A percentile compares a stretch with the other conserved stretches of the same genome.
Conservation (phyloP, 2,113 vertebrate genomes). For the Mohoua ochrocephala region DNA sequence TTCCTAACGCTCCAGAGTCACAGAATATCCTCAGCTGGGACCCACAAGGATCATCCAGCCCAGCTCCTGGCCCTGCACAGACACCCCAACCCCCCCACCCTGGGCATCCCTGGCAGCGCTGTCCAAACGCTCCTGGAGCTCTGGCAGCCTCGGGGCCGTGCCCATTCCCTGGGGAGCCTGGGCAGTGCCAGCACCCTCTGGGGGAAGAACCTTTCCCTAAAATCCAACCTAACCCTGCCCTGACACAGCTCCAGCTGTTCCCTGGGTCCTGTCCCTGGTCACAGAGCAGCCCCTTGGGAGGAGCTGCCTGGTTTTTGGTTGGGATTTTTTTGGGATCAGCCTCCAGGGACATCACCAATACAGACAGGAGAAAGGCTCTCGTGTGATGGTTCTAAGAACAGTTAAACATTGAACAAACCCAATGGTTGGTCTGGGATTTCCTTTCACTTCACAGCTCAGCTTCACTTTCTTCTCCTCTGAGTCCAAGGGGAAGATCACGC, state of each 20-base stretch:
- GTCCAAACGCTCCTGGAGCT: neutral
- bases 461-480: constrained; percentile 88
- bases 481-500: constrained; percentile 88
- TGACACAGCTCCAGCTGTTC: neutral
- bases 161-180: neutral
- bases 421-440: constrained; percentile 84
- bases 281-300: neutral
- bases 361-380: accelerated
- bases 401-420: constrained; percentile 71
- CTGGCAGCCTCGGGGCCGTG: neutral
- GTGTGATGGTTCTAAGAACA: accelerated
- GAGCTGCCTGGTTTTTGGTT: neutral
- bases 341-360: accelerated
- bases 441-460: constrained; percentile 89
- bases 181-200: neutral
- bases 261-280: neutral
- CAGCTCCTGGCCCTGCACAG: neutral
- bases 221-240: accelerated
- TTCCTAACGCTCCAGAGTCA: neutral
- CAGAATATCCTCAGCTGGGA: neutral
- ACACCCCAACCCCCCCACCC: neutral
- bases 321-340: neutral
- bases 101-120: neutral
- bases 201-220: neutral
- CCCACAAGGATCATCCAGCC: neutral